A percentile compares a stretch with the other conserved stretches of the same genome.
Conservation (phyloP, 2,888 invertebrate species). For the Amitus sp. region DNA sequence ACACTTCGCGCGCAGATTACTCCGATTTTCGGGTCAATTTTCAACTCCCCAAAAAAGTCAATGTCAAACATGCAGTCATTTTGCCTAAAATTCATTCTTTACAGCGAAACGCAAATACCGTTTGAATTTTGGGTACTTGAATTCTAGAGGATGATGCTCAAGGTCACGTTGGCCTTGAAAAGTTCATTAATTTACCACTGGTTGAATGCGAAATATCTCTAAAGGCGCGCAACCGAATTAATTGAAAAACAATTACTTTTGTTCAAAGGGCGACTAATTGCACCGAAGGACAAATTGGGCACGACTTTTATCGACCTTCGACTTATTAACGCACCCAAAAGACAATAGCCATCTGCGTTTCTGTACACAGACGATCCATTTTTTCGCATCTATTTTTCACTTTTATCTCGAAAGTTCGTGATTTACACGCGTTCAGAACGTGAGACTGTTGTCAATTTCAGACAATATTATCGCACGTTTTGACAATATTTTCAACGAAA, state of each 20-base stretch:
- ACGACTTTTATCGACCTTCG: background rate
- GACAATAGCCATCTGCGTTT: background rate
- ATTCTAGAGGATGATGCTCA: too few species aligned
- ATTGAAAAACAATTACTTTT: too few species aligned
- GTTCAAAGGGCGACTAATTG: background rate
- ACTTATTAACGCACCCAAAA: background rate
- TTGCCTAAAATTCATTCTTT: too few species aligned
- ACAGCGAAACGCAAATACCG: background rate
- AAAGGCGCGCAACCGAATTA: too few species aligned
- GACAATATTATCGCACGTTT: background rate
- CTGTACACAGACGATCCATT: background rate
- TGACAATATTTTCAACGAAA: background rate
- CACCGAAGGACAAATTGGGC: background rate
- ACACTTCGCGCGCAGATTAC: background rate
- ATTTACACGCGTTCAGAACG: too few species aligned
- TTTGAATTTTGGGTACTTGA: too few species aligned
- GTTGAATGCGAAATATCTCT: too few species aligned
- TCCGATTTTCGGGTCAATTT: background rate
- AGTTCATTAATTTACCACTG: too few species aligned
- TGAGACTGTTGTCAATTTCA: too few species aligned
- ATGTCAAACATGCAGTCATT: too few species aligned
- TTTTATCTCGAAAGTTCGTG: too few species aligned
- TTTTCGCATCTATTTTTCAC: background rate
- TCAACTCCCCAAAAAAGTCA: background rate
- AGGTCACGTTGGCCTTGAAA: too few species aligned